These are phyloP conservation scores for Lucilia sericata DNA, from an alignment of 1,140 invertebrate genomes.

Conservation along the genomic window DNA sequence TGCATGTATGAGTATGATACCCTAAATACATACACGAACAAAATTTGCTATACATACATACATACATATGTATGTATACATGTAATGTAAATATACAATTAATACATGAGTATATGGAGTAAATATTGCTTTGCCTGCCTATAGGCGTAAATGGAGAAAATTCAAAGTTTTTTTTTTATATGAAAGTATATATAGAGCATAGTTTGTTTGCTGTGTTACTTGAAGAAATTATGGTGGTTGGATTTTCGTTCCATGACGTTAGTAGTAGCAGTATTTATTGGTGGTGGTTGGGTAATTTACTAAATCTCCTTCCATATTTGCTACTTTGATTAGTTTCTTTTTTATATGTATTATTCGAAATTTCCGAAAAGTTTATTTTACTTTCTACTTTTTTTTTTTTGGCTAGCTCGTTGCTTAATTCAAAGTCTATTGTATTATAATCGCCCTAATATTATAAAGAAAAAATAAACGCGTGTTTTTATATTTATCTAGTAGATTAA, in stretches of 20 bases:
- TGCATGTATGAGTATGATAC: background rate
- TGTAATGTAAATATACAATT: background rate
- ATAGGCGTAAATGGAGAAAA: constrained; percentile 12
- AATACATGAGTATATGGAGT: background rate
- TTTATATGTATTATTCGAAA: background rate
- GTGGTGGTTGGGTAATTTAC: constrained; percentile 11
- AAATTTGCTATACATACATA: background rate
- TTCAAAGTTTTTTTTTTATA: no score
- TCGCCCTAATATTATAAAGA: background rate
- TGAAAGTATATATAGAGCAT: background rate
- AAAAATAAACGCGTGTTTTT: constrained; percentile 24
- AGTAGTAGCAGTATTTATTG: background rate
- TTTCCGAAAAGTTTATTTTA: background rate
- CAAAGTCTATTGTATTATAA: background rate
- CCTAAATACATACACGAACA: background rate
- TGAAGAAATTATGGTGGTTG: background rate
- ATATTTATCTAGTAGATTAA: constrained; percentile 34
- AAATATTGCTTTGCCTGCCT: constrained; percentile 8
- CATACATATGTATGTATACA: background rate
- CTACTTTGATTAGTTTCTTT: constrained; percentile 21
- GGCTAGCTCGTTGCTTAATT: no score
- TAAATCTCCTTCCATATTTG: background rate
- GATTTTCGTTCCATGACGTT: background rate
- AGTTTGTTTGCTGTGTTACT: background rate
- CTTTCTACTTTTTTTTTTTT: constrained; percentile 4